Percentiles rank a stretch among this genome's conserved stretches.
Evolutionary conservation across 2,113 vertebrate genomes (phyloP).

Genomic region (Scomber japonicus): DNA sequence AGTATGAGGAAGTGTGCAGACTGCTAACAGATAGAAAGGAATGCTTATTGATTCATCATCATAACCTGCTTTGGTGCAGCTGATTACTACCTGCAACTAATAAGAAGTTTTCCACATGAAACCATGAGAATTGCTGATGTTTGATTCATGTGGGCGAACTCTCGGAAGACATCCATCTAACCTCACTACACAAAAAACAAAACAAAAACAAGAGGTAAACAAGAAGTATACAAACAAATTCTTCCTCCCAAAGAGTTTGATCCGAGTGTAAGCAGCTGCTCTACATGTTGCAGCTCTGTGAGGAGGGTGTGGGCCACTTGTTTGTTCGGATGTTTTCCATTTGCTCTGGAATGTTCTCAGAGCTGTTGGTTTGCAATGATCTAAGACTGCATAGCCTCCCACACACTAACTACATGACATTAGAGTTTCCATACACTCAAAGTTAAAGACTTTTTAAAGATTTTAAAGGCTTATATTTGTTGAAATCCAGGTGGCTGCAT

Average conservation of each 20-base stretch:
- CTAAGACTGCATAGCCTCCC: constrained; percentile 45
- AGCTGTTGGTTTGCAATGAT: constrained; percentile 55
- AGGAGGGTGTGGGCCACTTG: constrained; percentile 65
- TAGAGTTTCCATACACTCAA: constrained; percentile 24
- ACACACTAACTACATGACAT: constrained; percentile 30
- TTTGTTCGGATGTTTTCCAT: constrained; percentile 77
- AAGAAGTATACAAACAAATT: background rate
- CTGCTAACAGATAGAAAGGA: constrained; percentile 4
- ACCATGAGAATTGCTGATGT: background rate
- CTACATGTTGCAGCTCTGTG: constrained; percentile 50
- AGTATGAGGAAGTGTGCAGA: constrained; percentile 29
- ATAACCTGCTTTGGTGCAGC: background rate
- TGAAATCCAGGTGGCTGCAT: no score
- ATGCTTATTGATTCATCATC: background rate
- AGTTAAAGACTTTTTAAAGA: background rate
- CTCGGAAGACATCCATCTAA: background rate
- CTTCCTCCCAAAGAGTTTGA: background rate
- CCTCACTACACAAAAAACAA: background rate
- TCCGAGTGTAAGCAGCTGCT: constrained; percentile 17
- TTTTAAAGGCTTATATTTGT: background rate
- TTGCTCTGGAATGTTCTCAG: constrained; percentile 76
- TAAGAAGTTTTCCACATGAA: background rate
- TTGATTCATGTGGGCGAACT: background rate
- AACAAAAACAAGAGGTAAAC: background rate
- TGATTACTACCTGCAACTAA: background rate